Conservation (phyloP, 92 coral and sea anemone genomes). For the Epizoanthus fatuus region DNA sequence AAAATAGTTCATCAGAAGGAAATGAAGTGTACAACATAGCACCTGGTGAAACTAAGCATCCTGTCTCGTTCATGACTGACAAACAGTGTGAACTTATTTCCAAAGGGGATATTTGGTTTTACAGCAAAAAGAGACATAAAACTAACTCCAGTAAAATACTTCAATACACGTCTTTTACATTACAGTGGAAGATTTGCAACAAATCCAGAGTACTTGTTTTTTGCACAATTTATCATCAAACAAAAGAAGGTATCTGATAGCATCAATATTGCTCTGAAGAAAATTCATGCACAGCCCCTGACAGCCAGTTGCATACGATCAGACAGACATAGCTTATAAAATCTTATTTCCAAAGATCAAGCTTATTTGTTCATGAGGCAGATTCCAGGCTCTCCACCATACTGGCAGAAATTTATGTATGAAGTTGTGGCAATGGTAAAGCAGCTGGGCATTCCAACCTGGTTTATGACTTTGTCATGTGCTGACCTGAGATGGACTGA, state of each 20-base stretch:
- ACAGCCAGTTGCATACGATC: neutral
- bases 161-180: slow-evolving; percentile 29
- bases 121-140: slow-evolving; percentile 49
- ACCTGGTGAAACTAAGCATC: slow-evolving; percentile 65
- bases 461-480: no score
- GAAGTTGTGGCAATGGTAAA: slow-evolving; percentile 63
- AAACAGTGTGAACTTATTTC: slow-evolving; percentile 35
- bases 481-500: no score
- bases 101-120: neutral
- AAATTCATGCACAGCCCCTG: no score
- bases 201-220: no score
- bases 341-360: slow-evolving; percentile 21
- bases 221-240: no score
- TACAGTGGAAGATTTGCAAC: no score
- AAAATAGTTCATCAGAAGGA: slow-evolving; percentile 23
- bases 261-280: no score
- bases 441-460: no score
- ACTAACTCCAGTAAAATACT: slow-evolving; percentile 26
- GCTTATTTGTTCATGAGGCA: no score
- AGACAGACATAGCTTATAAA: no score
- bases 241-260: no score
- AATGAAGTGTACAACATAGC: slow-evolving; percentile 56
- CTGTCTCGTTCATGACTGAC: slow-evolving; percentile 57
- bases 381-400: neutral
- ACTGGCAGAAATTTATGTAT: neutral